Evolutionary conservation across 2,797 vertebrate species (phyloP), one percentile per base, ranked within the genome.

Genomic region (Dipus sagitta): DNA sequence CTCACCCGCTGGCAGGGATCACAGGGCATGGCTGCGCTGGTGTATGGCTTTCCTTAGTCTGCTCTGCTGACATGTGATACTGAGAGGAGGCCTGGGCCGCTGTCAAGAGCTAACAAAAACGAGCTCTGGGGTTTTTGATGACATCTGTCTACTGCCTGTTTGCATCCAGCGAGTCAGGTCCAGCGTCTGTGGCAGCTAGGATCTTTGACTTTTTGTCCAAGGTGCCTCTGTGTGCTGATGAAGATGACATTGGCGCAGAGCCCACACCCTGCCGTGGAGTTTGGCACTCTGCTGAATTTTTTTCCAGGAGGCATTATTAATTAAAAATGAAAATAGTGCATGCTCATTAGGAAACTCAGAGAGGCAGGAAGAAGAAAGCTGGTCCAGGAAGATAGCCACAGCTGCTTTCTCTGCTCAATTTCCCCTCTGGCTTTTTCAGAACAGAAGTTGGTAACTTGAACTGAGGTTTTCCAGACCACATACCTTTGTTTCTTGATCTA

Each of bases 331-430:
- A 89, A 77, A 3, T 15, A 2, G 21, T 1, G 42, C 13, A 2
- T 14, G 38, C 38, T 58, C 21, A 1, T 47, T 28, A 26, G 81
- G 24, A 71, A 70, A 42, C 0, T 0, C 12, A 28, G 81, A n/a
- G 17, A 65, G 67, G 68, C 38, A 5, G 84, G 3, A 32, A 1
- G 65, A 0, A 23, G 32, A 34, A 9, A 60, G 28, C 71, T 2
- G 17, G 72, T 8, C 38, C 10, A 0, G 0, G 13, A 1, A 2
- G 83, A 2, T 0, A 0, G 60, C 7, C 2, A 6, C 54, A 0
- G 17, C 20, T 18, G 0, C 12, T 3, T 7, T 8, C 47, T 2
- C 18, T 4, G 42, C 6, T 5, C 23, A 62, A 7, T 38, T 58
- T 67, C 58, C 80, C 28, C 32, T 38, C 13, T 0, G 17, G n/a